Evolutionary conservation across 2,888 invertebrate species (phyloP).

Genomic region (Tinea pellionella): DNA sequence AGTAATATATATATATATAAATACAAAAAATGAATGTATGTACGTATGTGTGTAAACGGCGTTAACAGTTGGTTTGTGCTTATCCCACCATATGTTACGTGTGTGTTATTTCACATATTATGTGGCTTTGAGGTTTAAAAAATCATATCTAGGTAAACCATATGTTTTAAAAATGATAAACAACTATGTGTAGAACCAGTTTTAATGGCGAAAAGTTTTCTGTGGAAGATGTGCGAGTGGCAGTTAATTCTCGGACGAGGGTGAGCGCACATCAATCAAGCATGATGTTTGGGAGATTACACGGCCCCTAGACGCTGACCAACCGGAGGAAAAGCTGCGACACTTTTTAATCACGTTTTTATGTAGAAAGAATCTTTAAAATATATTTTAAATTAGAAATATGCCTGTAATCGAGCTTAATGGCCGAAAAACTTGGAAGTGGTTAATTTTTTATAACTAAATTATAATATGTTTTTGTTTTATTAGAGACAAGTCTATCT

Average conservation of each 20-base stretch:
- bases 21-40: no score
- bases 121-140: no score
- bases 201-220: neutral
- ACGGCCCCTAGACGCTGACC: neutral
- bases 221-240: constrained; percentile 3
- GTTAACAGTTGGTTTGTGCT: no score
- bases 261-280: constrained; percentile 12
- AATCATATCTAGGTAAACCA: no score
- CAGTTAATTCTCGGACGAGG: constrained; percentile 13
- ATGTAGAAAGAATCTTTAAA: neutral
- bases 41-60: no score
- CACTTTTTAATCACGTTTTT: constrained; percentile 22
- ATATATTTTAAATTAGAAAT: neutral
- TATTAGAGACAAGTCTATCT: no score
- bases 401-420: neutral
- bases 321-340: constrained; percentile 8
- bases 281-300: constrained; percentile 11
- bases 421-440: no score
- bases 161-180: neutral
- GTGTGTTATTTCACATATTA: no score
- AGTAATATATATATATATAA: no score
- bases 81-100: no score
- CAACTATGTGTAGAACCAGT: neutral
- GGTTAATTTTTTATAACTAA: no score
- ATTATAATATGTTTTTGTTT: no score